Base-by-base conservation (phyloP, 2,888 invertebrate species). In the Dromius quadrimaculatus region DNA sequence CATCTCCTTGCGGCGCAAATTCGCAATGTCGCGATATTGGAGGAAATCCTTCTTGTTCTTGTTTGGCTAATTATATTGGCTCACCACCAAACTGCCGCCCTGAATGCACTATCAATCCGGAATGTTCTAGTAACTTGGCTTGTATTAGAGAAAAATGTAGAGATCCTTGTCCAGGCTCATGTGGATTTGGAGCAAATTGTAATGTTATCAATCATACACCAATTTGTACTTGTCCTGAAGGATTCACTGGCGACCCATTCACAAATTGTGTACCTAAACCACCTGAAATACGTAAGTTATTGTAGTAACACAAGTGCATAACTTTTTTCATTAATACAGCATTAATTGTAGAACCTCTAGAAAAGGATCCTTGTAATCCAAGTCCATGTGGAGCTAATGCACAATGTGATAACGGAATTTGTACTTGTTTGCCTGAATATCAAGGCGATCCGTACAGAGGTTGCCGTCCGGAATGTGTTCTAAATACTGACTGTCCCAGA, bases 381-480 rank as follows among this genome's bases (percentile, higher is more conserved):
- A 85, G 85, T 6, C 88, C 93, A 0, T 95, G 95, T 78, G 94
- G 94, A 54, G 80, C 89, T 3, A 94, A 94, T 78, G 88, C 94
- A 0, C 81, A 88, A 74, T 92, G 93, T 76, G 86, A 87, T 62
- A 86, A 89, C 66, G 92, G 93, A 1, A 84, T 87, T 62, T 95
- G 94, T 79, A 87, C 88, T 62, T 94, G 94, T 79, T 81, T 90
- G 66, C 86, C 89, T 1, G 91, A 91, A 78, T 93, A 91, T 78
- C 87, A 89, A 72, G 94, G 94, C 22, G 91, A 93, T 83, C 93
- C 94, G 0, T 88, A 88, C 76, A 86, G 88, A 71, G 90, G 89
- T 41, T 94, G 93, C 79, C 87, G 92, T 75, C 93, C 93, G 0
- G 93, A 93, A 82, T 95, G 94, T 81, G 87, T 92, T 0, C 81